Percentiles rank a stretch among this genome's conserved stretches.
Conservation (phyloP, 2,113 vertebrate genomes). For the Callorhinus ursinus region DNA sequence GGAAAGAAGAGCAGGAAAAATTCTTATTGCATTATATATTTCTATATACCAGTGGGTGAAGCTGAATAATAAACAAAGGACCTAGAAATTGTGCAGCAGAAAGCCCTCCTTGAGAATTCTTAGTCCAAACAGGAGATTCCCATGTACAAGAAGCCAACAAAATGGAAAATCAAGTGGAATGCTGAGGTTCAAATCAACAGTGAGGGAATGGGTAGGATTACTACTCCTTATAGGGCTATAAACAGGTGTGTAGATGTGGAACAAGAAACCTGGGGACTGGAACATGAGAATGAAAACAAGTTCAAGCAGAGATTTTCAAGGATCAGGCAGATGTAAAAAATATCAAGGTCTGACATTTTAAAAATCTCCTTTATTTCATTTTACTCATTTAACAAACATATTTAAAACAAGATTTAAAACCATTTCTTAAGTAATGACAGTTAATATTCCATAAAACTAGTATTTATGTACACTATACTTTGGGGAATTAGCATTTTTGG, state of each 20-base stretch:
- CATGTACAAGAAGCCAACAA: neutral
- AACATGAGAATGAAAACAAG: neutral
- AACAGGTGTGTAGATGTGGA: neutral
- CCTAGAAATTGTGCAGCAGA: neutral
- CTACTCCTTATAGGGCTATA: neutral
- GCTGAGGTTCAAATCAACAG: neutral
- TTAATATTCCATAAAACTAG: neutral
- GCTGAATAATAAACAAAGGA: neutral
- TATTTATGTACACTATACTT: neutral
- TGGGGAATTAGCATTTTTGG: neutral
- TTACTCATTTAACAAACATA: constrained; percentile 14
- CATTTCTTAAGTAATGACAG: neutral
- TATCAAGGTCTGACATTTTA: neutral
- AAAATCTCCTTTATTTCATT: constrained; percentile 45
- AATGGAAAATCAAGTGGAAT: neutral
- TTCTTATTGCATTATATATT: neutral
- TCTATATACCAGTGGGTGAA: neutral
- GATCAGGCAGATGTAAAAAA: neutral
- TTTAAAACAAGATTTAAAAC: constrained; percentile 13
- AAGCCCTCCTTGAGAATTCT: neutral
- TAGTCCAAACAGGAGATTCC: neutral
- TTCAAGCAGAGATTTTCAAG: neutral
- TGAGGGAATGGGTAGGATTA: neutral
- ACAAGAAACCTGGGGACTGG: neutral
- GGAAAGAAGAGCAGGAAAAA: constrained; percentile 21